phyloP scores from a whole-genome alignment of 2,888 invertebrate species.

The Clivina fossor region DNA sequence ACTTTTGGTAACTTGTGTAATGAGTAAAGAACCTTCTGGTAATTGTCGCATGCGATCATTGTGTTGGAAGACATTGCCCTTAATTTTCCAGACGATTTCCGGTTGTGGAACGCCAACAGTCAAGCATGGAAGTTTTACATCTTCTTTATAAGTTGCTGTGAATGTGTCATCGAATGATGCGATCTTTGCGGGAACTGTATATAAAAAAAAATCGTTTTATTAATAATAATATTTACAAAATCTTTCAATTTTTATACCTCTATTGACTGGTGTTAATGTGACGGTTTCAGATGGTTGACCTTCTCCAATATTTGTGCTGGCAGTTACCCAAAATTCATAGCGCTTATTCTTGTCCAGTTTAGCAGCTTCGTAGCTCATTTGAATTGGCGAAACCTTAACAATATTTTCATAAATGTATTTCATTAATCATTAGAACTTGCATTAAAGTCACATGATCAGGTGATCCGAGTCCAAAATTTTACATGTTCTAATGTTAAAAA shows the following conservation, averaged over 20 bases:
- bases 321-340: slow-evolving; percentile 94
- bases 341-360: slow-evolving; percentile 78
- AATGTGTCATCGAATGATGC: slow-evolving; percentile 94
- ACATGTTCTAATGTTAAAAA: too few relatives aligned
- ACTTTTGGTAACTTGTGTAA: slow-evolving; percentile 83
- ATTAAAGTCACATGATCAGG: too few relatives aligned
- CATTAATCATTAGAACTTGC: too few relatives aligned
- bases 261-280: slow-evolving; percentile 77
- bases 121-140: slow-evolving; percentile 86
- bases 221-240: background rate
- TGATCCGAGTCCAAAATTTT: too few relatives aligned
- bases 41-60: slow-evolving; percentile 82
- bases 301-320: slow-evolving; percentile 91
- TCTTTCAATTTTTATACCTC: slow-evolving; percentile 63
- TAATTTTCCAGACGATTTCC: slow-evolving; percentile 86
- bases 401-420: too few relatives aligned
- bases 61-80: slow-evolving; percentile 74
- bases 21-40: slow-evolving; percentile 88
- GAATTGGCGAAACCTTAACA: slow-evolving; percentile 23
- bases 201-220: slow-evolving; percentile 41
- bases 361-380: slow-evolving; percentile 79
- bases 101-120: slow-evolving; percentile 92
- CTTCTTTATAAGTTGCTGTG: slow-evolving; percentile 88
- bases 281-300: slow-evolving; percentile 88
- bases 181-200: slow-evolving; percentile 91